Conservation (phyloP, 2,113 vertebrate genomes). For the Natator depressus region DNA sequence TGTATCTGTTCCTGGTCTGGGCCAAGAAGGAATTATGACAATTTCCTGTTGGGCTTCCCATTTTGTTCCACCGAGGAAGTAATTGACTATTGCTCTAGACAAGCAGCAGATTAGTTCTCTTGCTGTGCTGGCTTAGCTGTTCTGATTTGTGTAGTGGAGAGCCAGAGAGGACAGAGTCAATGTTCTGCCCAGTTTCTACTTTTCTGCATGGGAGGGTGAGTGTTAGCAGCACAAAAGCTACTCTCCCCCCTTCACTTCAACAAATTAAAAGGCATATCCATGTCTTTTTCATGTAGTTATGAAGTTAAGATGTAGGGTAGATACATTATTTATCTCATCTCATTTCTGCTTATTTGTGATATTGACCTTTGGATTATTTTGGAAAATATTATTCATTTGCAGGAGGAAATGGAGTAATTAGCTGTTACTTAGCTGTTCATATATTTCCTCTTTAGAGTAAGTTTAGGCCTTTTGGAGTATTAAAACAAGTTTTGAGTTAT, state of each 20-base stretch:
- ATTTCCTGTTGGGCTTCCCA: not conserved
- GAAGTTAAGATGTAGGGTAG: not conserved
- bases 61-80: not conserved
- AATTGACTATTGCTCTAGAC: not conserved
- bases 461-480: not conserved
- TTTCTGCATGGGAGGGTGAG: not conserved
- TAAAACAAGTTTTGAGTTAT: not conserved
- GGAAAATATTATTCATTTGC: not conserved
- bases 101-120: not conserved
- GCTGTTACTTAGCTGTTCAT: not conserved
- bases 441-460: not conserved
- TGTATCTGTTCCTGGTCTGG: not conserved
- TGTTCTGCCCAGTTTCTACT: not conserved
- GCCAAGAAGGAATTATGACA: not conserved
- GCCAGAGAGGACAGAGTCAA: not conserved
- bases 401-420: not conserved
- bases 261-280: not conserved
- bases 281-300: not conserved
- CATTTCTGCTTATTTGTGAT: not conserved
- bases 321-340: not conserved
- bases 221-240: not conserved
- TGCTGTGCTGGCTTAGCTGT: not conserved
- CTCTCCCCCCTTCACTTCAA: not conserved
- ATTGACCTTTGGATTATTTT: not conserved
- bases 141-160: not conserved